Evolutionary conservation across 2,888 invertebrate genomes (phyloP).

Genomic region (Agelastica alni): DNA sequence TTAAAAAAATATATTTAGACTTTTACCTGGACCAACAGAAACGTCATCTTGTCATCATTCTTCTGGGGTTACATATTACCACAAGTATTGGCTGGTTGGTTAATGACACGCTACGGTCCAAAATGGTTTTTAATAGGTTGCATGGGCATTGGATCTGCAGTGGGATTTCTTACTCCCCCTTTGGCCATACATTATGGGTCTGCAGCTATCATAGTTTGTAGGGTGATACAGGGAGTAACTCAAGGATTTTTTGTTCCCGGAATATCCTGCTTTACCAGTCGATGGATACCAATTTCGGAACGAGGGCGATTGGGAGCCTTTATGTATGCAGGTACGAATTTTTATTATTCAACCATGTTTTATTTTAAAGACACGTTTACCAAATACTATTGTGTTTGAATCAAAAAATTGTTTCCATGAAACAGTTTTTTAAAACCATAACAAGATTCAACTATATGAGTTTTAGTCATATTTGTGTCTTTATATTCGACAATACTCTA

Average conservation of each 20-base stretch:
- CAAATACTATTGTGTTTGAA: no score
- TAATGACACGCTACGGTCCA: slow-evolving; percentile 75
- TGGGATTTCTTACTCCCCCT: slow-evolving; percentile 69
- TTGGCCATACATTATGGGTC: slow-evolving; percentile 69
- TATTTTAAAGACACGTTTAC: no score
- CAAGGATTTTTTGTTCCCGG: slow-evolving; percentile 75
- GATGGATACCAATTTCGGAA: slow-evolving; percentile 74
- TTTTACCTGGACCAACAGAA: slow-evolving; percentile 59
- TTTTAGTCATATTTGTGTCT: no score
- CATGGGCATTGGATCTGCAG: slow-evolving; percentile 64
- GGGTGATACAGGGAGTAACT: slow-evolving; percentile 73
- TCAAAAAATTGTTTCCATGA: no score
- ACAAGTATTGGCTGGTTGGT: slow-evolving; percentile 71
- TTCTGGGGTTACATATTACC: slow-evolving; percentile 78
- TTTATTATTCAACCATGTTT: no score
- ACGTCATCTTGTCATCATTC: slow-evolving; percentile 71
- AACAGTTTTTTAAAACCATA: no score
- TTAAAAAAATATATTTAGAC: no score
- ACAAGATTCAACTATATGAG: no score
- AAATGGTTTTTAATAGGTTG: slow-evolving; percentile 66
- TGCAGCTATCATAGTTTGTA: slow-evolving; percentile 64
- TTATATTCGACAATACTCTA: no score
- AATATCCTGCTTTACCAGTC: slow-evolving; percentile 72
- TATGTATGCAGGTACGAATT: slow-evolving; percentile 60
- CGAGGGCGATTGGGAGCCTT: slow-evolving; percentile 71